Percentiles rank a stretch among this genome's conserved stretches.
These are phyloP conservation scores for Cercopithecus mona DNA, from an alignment of 2,113 vertebrate species.

Conservation along the genomic window DNA sequence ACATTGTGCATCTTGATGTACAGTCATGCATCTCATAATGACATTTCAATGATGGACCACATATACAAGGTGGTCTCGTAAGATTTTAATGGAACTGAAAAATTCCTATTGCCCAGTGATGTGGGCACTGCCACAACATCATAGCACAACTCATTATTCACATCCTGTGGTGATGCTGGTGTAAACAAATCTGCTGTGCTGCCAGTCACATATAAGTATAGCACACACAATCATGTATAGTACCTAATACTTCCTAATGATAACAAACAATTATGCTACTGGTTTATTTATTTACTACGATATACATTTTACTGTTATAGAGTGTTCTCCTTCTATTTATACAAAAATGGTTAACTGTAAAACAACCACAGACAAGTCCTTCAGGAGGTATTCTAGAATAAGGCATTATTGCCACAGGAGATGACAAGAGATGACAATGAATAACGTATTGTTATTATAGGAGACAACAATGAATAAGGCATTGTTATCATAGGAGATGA, in stretches of 20 bases:
- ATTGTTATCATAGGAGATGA: not conserved
- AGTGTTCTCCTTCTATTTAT: not conserved
- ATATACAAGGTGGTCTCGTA: not conserved
- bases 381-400: not conserved
- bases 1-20: not conserved
- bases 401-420: not conserved
- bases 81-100: not conserved
- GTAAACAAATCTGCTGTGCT: not conserved
- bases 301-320: not conserved
- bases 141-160: not conserved
- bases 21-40: not conserved
- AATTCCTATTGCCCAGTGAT: not conserved
- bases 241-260: not conserved
- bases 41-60: not conserved
- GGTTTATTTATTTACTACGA: not conserved
- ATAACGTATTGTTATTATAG: not conserved
- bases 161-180: not conserved
- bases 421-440: too few species aligned
- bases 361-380: not conserved
- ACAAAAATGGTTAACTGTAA: not conserved
- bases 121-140: rapidly evolving
- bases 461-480: too few species aligned
- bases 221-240: not conserved
- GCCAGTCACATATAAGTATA: not conserved
- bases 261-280: not conserved